Conservation (phyloP, 2,113 vertebrate genomes). For the Cyrtonyx montezumae region DNA sequence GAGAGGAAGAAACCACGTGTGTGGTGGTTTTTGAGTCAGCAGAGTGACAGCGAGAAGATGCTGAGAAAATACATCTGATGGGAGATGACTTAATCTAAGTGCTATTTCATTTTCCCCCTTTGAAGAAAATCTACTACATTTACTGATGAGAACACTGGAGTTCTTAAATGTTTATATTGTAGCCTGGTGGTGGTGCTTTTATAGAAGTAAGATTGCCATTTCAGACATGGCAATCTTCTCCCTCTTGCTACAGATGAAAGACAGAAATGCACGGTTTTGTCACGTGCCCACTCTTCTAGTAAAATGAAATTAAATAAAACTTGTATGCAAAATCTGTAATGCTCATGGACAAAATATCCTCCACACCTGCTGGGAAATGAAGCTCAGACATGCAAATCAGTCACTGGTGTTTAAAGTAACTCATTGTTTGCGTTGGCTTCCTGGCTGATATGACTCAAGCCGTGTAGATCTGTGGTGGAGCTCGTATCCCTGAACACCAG, state of each 20-base stretch:
- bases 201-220: background rate
- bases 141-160: background rate
- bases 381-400: background rate
- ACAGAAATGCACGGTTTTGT: background rate
- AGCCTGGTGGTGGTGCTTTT: background rate
- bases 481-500: background rate
- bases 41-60: background rate
- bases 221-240: background rate
- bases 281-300: background rate
- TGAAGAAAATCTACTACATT: background rate
- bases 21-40: background rate
- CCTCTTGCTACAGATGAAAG: background rate
- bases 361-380: background rate
- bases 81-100: background rate
- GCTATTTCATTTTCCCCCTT: background rate
- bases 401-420: background rate
- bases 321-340: background rate
- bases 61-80: background rate
- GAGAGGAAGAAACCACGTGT: background rate
- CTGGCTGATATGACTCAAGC: fast-evolving
- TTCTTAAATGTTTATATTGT: background rate
- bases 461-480: background rate
- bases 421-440: background rate
- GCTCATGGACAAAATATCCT: background rate
- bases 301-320: background rate